phyloP scores from a whole-genome alignment of 2,888 invertebrate genomes.

The Spisula subtruncata region DNA sequence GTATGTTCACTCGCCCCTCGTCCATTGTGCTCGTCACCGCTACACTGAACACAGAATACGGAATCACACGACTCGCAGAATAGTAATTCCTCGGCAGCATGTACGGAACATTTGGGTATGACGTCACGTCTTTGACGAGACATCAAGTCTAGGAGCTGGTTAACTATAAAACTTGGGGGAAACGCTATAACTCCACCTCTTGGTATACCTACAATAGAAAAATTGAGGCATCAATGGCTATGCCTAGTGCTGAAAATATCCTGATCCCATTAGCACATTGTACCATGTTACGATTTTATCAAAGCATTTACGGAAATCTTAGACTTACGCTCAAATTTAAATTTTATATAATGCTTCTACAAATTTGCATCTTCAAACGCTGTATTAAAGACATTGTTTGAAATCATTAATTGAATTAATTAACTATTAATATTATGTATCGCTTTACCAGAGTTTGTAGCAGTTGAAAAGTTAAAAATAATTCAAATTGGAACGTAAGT shows the following conservation, averaged over 20 bases:
- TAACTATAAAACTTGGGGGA: slow-evolving; percentile 94
- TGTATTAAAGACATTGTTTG: too few relatives aligned
- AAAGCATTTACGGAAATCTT: too few relatives aligned
- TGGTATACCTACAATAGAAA: slow-evolving; percentile 90
- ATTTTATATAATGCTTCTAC: too few relatives aligned
- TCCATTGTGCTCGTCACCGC: slow-evolving; percentile 86
- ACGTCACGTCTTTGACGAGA: slow-evolving; percentile 96
- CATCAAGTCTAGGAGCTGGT: slow-evolving; percentile 97
- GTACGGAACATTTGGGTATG: slow-evolving; percentile 96
- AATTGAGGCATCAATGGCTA: neutral
- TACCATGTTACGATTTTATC: too few relatives aligned
- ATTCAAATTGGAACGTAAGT: too few relatives aligned
- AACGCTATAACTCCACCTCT: slow-evolving; percentile 92
- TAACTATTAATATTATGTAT: too few relatives aligned
- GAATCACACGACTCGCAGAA: slow-evolving; percentile 98
- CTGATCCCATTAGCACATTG: too few relatives aligned
- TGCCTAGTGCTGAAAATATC: neutral
- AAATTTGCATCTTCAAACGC: too few relatives aligned
- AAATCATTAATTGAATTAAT: too few relatives aligned
- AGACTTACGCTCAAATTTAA: too few relatives aligned
- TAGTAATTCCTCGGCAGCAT: slow-evolving; percentile 93
- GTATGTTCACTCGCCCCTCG: slow-evolving; percentile 91
- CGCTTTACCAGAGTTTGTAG: too few relatives aligned
- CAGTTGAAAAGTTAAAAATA: too few relatives aligned
- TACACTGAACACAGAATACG: slow-evolving; percentile 95